A percentile compares a stretch with the other conserved stretches of the same genome.
Conservation (phyloP, 2,113 vertebrate genomes). For the Pseudorasbora parva region DNA sequence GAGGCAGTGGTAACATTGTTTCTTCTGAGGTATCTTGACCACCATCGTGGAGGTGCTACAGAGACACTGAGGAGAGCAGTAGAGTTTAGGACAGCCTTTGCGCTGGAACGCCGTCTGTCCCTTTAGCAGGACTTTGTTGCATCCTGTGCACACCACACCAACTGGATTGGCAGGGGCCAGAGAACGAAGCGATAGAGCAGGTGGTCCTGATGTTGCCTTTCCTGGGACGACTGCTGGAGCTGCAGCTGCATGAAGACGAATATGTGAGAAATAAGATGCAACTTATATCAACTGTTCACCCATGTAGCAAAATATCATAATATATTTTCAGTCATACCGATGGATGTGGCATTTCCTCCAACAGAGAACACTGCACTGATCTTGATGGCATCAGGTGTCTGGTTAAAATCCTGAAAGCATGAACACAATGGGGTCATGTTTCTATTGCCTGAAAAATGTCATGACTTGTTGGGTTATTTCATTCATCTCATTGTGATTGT, state of each 20-base stretch:
- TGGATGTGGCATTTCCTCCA: slow-evolving; percentile 68
- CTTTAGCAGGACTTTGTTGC: slow-evolving; percentile 91
- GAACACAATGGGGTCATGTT: not conserved
- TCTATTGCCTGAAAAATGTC: not conserved
- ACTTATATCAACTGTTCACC: not conserved
- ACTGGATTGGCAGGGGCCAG: slow-evolving; percentile 73
- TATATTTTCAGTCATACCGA: slow-evolving; percentile 74
- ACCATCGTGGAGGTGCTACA: slow-evolving; percentile 82
- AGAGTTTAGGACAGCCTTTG: slow-evolving; percentile 85
- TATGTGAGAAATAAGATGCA: not conserved
- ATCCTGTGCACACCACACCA: slow-evolving; percentile 89
- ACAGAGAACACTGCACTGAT: slow-evolving; percentile 96
- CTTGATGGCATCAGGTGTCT: slow-evolving; percentile 83
- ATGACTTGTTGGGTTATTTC: not conserved
- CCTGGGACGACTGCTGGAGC: slow-evolving; percentile 31
- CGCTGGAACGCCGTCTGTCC: slow-evolving; percentile 97
- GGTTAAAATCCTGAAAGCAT: slow-evolving; percentile 46
- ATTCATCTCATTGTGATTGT: not conserved
- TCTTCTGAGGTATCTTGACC: slow-evolving; percentile 73
- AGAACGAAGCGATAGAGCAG: slow-evolving; percentile 75
- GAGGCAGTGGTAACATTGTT: slow-evolving; percentile 88
- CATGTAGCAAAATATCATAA: not conserved
- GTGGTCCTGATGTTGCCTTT: slow-evolving; percentile 16
- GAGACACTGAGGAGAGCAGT: slow-evolving; percentile 87
- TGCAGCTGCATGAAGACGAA: not conserved